phyloP scores from a whole-genome alignment of 53 echinoderm and acorn worm genomes.

The Astropecten irregularis region DNA sequence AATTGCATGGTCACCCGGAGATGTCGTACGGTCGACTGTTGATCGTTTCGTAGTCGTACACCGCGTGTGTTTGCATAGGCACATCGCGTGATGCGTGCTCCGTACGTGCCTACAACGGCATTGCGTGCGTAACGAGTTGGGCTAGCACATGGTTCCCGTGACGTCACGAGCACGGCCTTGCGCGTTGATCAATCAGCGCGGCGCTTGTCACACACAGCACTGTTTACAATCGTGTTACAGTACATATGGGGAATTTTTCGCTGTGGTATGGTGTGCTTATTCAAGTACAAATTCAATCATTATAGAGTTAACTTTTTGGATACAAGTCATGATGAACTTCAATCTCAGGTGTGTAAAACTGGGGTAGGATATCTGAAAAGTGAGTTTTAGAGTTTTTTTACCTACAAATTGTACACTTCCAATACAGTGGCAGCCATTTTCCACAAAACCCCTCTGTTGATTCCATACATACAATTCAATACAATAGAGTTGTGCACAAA shows the following conservation, averaged over 20 bases:
- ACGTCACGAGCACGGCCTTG: not conserved
- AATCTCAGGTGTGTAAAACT: too few species aligned
- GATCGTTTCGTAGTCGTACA: not conserved
- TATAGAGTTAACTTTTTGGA: too few species aligned
- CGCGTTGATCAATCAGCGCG: not conserved
- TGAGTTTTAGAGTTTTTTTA: too few species aligned
- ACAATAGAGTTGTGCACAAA: too few species aligned
- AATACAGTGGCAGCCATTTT: too few species aligned
- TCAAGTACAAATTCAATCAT: too few species aligned
- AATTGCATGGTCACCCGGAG: not conserved
- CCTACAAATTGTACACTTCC: too few species aligned
- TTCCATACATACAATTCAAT: too few species aligned
- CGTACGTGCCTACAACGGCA: not conserved
- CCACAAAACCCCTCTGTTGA: too few species aligned
- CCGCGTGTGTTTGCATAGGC: not conserved
- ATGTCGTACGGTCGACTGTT: not conserved
- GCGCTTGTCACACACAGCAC: not conserved
- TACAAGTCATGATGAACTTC: too few species aligned
- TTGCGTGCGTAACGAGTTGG: slow-evolving; percentile 15
- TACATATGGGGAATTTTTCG: not conserved
- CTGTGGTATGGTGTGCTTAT: not conserved
- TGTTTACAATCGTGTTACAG: not conserved
- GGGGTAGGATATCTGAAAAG: too few species aligned
- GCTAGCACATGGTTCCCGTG: not conserved
- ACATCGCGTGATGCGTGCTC: not conserved